Conservation (phyloP, 2,888 invertebrate species). For the Tanypteryx hageni region DNA sequence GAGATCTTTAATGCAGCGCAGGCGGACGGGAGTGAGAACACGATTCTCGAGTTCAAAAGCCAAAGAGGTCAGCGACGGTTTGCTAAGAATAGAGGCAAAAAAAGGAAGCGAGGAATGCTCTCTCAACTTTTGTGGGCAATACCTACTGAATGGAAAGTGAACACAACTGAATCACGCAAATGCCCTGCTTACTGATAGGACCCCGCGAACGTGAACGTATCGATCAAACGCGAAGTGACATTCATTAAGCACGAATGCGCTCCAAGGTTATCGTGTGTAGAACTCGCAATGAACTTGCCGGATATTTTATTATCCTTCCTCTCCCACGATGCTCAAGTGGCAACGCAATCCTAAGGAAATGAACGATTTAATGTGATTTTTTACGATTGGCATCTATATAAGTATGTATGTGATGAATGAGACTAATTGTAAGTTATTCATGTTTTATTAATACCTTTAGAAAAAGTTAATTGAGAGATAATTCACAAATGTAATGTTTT, state of each 20-base stretch:
- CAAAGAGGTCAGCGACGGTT: slow-evolving; percentile 50
- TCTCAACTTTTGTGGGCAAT: slow-evolving; percentile 1
- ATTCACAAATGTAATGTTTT: too few species aligned
- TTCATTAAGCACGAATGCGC: neutral
- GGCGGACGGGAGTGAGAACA: slow-evolving; percentile 3
- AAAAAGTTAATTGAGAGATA: too few species aligned
- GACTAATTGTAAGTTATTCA: too few species aligned
- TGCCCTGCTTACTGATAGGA: slow-evolving; percentile 14
- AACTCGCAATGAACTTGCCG: neutral
- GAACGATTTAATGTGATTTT: too few species aligned
- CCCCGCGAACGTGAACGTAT: neutral
- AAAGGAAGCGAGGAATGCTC: neutral
- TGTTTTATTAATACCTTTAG: too few species aligned
- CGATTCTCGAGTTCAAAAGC: slow-evolving; percentile 45
- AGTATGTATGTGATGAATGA: too few species aligned
- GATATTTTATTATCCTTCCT: too few species aligned
- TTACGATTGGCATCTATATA: too few species aligned
- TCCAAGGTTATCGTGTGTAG: neutral
- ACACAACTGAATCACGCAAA: slow-evolving; percentile 42
- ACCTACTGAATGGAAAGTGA: slow-evolving; percentile 50
- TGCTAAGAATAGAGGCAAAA: slow-evolving; percentile 49
- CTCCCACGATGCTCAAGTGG: too few species aligned
- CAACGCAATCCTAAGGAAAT: too few species aligned
- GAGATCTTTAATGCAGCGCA: slow-evolving; percentile 28
- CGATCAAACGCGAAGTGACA: slow-evolving; percentile 22